Conservation (phyloP, 2,888 invertebrate species). For the Cheilosia impressa region DNA sequence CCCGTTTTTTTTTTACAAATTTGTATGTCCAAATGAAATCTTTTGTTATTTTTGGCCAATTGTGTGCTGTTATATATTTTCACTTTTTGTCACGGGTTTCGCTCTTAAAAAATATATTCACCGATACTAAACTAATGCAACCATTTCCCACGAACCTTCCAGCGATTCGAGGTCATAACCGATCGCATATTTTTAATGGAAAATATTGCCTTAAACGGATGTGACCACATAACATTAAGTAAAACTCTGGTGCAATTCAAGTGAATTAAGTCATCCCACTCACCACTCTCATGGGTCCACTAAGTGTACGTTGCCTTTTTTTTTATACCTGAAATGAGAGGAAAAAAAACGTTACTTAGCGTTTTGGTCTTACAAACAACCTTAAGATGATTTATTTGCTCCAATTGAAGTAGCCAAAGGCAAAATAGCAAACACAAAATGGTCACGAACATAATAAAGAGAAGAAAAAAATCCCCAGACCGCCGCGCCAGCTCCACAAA, state of each 20-base stretch:
- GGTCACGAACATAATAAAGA: not conserved
- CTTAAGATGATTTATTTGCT: conserved; percentile 61
- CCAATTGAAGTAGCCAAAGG: conserved; percentile 50
- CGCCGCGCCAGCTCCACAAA: conserved; percentile 50
- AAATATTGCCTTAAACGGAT: too few species aligned
- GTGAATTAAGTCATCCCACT: conserved; percentile 8
- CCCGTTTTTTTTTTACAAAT: too few species aligned
- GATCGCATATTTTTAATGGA: too few species aligned
- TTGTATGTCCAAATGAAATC: too few species aligned
- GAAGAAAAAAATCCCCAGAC: conserved; percentile 24
- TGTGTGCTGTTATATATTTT: too few species aligned
- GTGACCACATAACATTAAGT: not conserved
- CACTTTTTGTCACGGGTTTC: too few species aligned
- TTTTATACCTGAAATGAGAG: conserved; percentile 46
- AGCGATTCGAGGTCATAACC: too few species aligned
- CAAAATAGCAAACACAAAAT: conserved; percentile 47
- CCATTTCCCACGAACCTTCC: too few species aligned
- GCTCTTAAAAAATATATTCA: too few species aligned
- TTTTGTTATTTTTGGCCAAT: too few species aligned
- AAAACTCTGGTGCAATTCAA: not conserved
- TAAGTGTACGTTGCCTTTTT: not conserved
- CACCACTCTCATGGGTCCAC: not conserved
- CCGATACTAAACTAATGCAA: too few species aligned
- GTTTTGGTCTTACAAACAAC: not conserved
- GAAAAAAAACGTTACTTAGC: conserved; percentile 6